These are phyloP conservation scores for Neoarius graeffei DNA, from an alignment of 2,113 vertebrate genomes.

Conservation along the genomic window DNA sequence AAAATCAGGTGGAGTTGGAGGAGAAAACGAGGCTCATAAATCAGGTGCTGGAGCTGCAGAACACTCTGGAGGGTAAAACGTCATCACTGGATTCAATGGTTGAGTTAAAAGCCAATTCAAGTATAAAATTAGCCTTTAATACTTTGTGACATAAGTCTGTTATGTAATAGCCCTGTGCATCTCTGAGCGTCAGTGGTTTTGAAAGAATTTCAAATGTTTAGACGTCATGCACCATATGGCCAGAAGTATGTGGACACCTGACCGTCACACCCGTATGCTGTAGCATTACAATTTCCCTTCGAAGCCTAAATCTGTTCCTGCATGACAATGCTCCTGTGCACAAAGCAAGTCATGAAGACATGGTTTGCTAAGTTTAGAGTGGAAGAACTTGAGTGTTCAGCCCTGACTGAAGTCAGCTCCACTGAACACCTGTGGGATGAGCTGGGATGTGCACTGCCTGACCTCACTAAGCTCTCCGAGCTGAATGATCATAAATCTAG, in stretches of 20 bases:
- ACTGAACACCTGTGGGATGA: not conserved
- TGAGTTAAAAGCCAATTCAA: not conserved
- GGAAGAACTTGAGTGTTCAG: too few relatives aligned
- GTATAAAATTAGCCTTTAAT: not conserved
- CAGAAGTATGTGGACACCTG: not conserved
- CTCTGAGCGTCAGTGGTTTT: not conserved
- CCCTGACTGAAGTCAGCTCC: too few relatives aligned
- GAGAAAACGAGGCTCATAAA: conserved; percentile 92
- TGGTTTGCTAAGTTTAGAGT: too few relatives aligned
- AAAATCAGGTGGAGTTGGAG: conserved; percentile 90
- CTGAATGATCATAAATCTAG: not conserved
- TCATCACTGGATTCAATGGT: not conserved
- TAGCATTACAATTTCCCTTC: not conserved
- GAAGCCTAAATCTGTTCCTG: not conserved
- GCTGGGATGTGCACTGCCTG: not conserved
- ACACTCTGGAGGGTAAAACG: conserved; percentile 86
- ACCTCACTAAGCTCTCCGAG: too few relatives aligned
- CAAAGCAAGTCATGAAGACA: not conserved
- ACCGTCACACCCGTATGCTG: not conserved
- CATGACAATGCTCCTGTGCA: too few relatives aligned
- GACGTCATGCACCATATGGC: not conserved
- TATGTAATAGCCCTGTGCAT: not conserved
- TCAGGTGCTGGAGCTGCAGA: conserved; percentile 91
- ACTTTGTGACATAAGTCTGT: not conserved
- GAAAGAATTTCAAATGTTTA: not conserved